Evolutionary conservation across 2,797 vertebrate species (phyloP).

Genomic region (Bryconaethiops microstoma): DNA sequence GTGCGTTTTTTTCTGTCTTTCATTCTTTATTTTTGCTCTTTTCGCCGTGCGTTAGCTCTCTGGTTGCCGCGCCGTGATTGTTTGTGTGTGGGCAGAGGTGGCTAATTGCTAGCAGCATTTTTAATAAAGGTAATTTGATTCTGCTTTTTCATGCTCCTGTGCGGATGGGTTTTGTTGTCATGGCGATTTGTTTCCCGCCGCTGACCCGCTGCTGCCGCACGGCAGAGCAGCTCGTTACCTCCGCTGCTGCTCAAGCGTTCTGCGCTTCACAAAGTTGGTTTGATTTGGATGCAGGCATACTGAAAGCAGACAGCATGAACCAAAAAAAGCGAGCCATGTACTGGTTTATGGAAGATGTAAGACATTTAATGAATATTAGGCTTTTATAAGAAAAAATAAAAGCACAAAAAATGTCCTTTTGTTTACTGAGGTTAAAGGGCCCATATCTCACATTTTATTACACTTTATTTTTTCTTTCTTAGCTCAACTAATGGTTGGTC

Average conservation of each 20-base stretch:
- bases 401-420: background rate
- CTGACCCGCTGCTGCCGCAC: slow-evolving; percentile 45
- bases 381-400: background rate
- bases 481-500: no score
- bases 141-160: slow-evolving; percentile 44
- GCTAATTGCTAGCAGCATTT: slow-evolving; percentile 70
- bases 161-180: slow-evolving; percentile 68
- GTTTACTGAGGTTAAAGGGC: background rate
- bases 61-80: slow-evolving; percentile 32
- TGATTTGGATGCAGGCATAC: background rate
- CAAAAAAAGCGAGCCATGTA: slow-evolving; percentile 6
- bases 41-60: background rate
- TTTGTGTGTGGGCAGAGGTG: slow-evolving; percentile 48
- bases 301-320: background rate
- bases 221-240: slow-evolving; percentile 43
- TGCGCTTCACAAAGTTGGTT: background rate
- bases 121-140: slow-evolving; percentile 71
- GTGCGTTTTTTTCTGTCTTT: slow-evolving; percentile 47
- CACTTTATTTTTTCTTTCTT: no score
- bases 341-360: slow-evolving; percentile 1
- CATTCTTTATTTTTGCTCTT: slow-evolving; percentile 28
- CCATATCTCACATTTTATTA: no score
- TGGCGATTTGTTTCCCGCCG: slow-evolving; percentile 65
- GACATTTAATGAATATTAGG: background rate
- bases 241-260: slow-evolving; percentile 29